Percentiles rank a stretch among this genome's conserved stretches.
phyloP scores from a whole-genome alignment of 1,140 invertebrate genomes.

The Drosophila quadrilineata region DNA sequence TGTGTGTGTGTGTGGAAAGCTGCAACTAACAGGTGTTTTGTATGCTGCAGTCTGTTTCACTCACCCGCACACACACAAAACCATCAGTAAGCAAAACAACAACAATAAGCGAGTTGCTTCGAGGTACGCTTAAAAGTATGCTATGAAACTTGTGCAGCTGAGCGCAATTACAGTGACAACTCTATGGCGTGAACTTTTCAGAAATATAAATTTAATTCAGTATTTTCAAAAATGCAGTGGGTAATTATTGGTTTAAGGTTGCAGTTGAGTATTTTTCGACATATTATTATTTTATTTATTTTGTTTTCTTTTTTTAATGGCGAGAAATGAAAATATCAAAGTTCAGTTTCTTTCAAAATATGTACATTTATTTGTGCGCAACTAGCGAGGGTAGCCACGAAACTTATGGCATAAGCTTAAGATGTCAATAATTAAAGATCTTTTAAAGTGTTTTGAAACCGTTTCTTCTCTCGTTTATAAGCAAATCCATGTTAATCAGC shows the following conservation, averaged over 20 bases:
- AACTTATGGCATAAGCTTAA: not conserved
- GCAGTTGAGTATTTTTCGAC: too few relatives aligned
- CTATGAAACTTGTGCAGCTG: not conserved
- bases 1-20: not conserved
- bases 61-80: not conserved
- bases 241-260: too few relatives aligned
- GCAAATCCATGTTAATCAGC: not conserved
- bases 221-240: too few relatives aligned
- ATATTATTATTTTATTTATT: too few relatives aligned
- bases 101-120: not conserved
- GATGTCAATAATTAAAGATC: too few relatives aligned
- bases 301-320: too few relatives aligned
- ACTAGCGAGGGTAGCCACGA: not conserved
- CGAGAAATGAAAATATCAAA: conserved; percentile 14
- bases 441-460: too few relatives aligned
- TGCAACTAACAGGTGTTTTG: conserved; percentile 18
- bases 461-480: too few relatives aligned
- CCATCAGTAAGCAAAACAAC: not conserved
- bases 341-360: too few relatives aligned
- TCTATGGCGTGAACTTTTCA: not conserved
- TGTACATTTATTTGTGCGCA: not conserved
- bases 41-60: not conserved
- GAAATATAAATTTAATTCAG: too few relatives aligned
- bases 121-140: too few relatives aligned
- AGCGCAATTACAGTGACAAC: not conserved